Percentiles rank a stretch among this genome's conserved stretches.
Conservation (phyloP, 2,113 vertebrate genomes). For the Nesoenas mayeri region DNA sequence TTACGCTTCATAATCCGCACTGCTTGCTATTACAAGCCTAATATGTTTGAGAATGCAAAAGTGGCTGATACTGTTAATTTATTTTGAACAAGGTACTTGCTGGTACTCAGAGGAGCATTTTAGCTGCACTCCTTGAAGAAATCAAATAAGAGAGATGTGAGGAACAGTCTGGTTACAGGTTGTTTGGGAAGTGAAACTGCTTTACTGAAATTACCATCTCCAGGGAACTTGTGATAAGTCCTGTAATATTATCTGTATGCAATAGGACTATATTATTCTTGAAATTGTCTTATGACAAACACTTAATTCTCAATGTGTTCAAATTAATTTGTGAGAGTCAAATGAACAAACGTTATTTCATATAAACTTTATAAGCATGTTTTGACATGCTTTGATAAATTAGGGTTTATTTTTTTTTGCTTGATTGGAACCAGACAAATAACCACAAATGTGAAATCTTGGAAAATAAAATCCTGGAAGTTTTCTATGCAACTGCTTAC, state of each 20-base stretch:
- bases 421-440: constrained; percentile 6
- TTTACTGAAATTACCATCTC: background rate
- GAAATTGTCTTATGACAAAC: constrained; percentile 8
- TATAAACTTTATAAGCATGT: background rate
- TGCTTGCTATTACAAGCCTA: background rate
- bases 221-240: background rate
- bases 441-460: background rate
- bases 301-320: background rate
- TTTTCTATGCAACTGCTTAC: background rate
- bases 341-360: background rate
- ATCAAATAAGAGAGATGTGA: background rate
- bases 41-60: background rate
- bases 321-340: constrained; percentile 37
- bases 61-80: constrained; percentile 26
- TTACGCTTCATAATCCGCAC: background rate
- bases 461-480: constrained; percentile 6
- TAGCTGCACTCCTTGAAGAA: constrained; percentile 4
- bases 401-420: background rate
- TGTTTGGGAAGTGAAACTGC: background rate
- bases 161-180: constrained; percentile 6
- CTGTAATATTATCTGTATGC: background rate
- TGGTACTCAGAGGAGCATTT: constrained; percentile 29
- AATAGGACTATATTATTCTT: background rate
- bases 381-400: constrained; percentile 15
- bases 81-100: background rate